A percentile compares a stretch with the other conserved stretches of the same genome.
Evolutionary conservation across 2,797 vertebrate genomes (phyloP).

Genomic region (Coregonus sp.): DNA sequence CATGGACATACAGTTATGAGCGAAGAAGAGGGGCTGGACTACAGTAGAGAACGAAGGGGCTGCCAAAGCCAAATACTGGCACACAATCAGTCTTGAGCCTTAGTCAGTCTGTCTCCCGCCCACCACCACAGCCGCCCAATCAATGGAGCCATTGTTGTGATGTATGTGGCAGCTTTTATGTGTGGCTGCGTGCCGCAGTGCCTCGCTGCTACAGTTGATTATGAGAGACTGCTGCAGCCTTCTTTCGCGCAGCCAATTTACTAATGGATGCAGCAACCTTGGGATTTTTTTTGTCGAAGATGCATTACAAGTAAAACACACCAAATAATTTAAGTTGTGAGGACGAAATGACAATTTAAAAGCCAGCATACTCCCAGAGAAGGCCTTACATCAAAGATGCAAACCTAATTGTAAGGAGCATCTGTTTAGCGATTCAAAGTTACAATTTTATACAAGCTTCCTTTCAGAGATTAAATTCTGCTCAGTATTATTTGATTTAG

Average conservation of each 20-base stretch:
- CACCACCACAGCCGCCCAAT: slow-evolving; percentile 53
- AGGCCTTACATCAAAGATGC: slow-evolving; percentile 68
- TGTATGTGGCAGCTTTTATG: slow-evolving; percentile 57
- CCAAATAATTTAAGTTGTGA: slow-evolving; percentile 75
- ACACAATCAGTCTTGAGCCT: slow-evolving; percentile 57
- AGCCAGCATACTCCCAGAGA: slow-evolving; percentile 63
- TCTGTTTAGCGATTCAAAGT: slow-evolving; percentile 73
- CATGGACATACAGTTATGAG: not conserved
- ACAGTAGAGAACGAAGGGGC: not conserved
- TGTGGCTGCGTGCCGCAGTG: slow-evolving; percentile 53
- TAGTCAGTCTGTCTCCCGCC: slow-evolving; percentile 33
- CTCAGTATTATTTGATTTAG: slow-evolving; percentile 50
- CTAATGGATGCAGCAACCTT: slow-evolving; percentile 79
- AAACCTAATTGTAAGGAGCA: slow-evolving; percentile 73
- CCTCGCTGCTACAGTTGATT: slow-evolving; percentile 57
- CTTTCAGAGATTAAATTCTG: slow-evolving; percentile 63
- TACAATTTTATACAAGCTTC: slow-evolving; percentile 55
- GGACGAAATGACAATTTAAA: slow-evolving; percentile 76
- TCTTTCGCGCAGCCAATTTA: slow-evolving; percentile 72
- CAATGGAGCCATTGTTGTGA: slow-evolving; percentile 60
- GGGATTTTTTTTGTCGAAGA: slow-evolving; percentile 77
- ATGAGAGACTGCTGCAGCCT: slow-evolving; percentile 34
- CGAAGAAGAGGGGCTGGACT: not conserved
- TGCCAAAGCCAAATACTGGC: slow-evolving; percentile 12
- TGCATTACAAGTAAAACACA: slow-evolving; percentile 70